Evolutionary conservation across 2,888 invertebrate species (phyloP), one percentile per base, ranked within the genome.

Genomic region (Phrixothrix hirtus): DNA sequence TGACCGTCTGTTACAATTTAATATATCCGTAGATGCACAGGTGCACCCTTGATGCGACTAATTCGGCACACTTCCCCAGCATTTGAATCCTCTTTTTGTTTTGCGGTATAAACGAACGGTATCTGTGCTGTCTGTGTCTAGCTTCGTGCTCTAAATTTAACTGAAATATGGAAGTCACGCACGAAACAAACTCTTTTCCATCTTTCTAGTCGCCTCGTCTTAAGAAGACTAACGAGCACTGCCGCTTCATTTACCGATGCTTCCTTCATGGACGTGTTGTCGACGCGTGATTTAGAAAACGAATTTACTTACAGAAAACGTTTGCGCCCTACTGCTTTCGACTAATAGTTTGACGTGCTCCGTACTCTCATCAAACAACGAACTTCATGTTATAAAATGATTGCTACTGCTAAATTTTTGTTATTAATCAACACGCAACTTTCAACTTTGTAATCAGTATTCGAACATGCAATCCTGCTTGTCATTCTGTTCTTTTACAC

Each of bases 371-470:
- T 68, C 65, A 66, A 70, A 70, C 69, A 70, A 69, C 69, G 41
- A 69, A 67, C 61, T 66, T 59, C 53, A 63, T 61, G 65, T 65
- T 66, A 64, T 60, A 62, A 59, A 61, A 65, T 67, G 69, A 70
- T 70, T 70, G 65, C 64, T 53, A 60, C 65, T 65, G 67, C 66
- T 67, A 69, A 70, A 70, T n/a, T n/a, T 70, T 70, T 65, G 68
- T 65, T 70, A 70, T 69, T 68, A 67, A 59, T 59, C 60, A 63
- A 66, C 71, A 71, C 70, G 71, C 70, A 61, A 68, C 62, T 64
- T 61, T 68, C 59, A 60, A 57, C 59, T 62, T 63, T 59, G 62
- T 68, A 70, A 69, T 69, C 67, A 64, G 64, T 62, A 62, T 66
- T 65, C 60, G 60, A 60, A 66, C 71, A 71, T 70, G 71, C 69